phyloP scores from a whole-genome alignment of 2,797 vertebrate genomes.

The Rachycentron canadum region DNA sequence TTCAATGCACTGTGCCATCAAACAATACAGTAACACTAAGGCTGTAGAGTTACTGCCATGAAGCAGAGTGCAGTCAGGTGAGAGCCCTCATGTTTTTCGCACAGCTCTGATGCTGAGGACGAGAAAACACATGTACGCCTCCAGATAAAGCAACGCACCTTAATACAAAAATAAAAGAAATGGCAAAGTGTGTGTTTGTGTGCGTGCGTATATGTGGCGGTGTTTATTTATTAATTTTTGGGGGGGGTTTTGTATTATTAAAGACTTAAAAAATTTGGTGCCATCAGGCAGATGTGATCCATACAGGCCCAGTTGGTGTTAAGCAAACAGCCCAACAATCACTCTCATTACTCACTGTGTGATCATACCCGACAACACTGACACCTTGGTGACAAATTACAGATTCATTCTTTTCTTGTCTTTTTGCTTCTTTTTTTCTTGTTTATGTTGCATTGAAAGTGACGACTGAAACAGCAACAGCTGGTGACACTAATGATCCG shows the following conservation, averaged over 20 bases:
- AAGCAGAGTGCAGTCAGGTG: conserved; percentile 8
- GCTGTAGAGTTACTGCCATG: conserved; percentile 18
- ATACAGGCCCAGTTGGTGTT: conserved; percentile 1
- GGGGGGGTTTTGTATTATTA: conserved; percentile 3
- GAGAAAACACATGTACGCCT: conserved; percentile 18
- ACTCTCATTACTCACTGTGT: conserved; percentile 26
- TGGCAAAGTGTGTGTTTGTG: not conserved
- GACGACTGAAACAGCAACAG: conserved; percentile 17
- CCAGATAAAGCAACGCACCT: not conserved
- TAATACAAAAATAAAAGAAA: not conserved
- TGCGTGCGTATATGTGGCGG: not conserved
- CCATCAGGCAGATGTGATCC: conserved; percentile 22
- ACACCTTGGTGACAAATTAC: conserved; percentile 41
- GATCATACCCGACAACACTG: conserved; percentile 3
- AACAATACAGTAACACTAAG: conserved; percentile 18
- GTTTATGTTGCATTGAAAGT: conserved; percentile 21
- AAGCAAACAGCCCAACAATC: conserved; percentile 6
- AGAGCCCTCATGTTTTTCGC: not conserved
- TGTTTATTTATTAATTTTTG: not conserved
- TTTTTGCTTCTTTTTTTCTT: conserved; percentile 20
- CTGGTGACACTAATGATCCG: conserved; percentile 38
- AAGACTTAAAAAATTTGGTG: conserved; percentile 9
- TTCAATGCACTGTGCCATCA: conserved; percentile 28
- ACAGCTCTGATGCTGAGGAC: not conserved
- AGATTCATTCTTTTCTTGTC: conserved; percentile 14